Percentiles rank a stretch among this genome's conserved stretches.
These are phyloP conservation scores for Pachymerium ferrugineum DNA, from an alignment of 2,888 invertebrate species.

Conservation along the genomic window DNA sequence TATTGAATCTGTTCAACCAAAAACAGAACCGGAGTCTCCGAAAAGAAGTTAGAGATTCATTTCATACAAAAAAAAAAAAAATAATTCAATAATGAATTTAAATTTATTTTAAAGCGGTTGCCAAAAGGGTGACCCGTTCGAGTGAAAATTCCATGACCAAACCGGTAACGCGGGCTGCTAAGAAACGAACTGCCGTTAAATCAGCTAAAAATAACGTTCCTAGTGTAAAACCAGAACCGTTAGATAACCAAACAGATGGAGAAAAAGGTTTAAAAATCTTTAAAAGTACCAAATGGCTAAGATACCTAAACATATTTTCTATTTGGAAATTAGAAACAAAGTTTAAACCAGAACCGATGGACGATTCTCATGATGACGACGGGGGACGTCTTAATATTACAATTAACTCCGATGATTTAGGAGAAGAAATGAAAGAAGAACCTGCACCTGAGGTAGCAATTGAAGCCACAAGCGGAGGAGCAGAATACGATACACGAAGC, in stretches of 20 bases:
- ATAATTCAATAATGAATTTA: not conserved
- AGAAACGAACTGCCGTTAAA: not conserved
- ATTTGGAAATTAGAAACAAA: too few relatives aligned
- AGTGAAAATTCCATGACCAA: not conserved
- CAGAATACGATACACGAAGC: conserved; percentile 27
- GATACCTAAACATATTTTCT: too few relatives aligned
- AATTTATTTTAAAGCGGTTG: not conserved
- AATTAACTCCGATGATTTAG: conserved; percentile 9
- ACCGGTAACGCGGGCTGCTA: not conserved
- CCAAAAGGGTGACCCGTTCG: not conserved
- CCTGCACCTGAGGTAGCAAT: not conserved
- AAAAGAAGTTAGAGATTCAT: too few relatives aligned
- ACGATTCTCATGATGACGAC: not conserved
- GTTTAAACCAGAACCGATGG: not conserved
- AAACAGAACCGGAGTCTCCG: not conserved
- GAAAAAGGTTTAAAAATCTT: too few relatives aligned
- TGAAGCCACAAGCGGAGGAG: not conserved
- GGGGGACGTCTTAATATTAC: conserved; percentile 10
- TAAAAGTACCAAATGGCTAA: too few relatives aligned
- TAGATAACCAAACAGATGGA: too few relatives aligned
- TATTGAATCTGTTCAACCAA: not conserved
- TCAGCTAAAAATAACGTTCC: too few relatives aligned
- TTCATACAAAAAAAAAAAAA: too few relatives aligned
- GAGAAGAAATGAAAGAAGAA: not conserved
- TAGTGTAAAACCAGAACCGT: too few relatives aligned